These are phyloP conservation scores for Phrixothrix hirtus DNA, from an alignment of 2,888 invertebrate genomes.

Conservation along the genomic window DNA sequence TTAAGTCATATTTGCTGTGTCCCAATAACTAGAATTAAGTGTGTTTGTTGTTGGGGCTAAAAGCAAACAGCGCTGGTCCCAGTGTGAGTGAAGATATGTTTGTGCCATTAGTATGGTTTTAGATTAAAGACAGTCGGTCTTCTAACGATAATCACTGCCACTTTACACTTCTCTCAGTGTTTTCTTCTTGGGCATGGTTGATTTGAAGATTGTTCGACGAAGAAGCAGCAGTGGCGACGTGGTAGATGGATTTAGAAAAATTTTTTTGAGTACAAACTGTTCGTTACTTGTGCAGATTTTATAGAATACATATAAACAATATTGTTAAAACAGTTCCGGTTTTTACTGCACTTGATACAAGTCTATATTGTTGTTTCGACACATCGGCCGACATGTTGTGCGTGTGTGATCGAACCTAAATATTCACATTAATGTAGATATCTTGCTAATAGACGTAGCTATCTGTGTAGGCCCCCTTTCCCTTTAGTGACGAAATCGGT, in stretches of 20 bases:
- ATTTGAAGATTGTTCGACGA: constrained; percentile 2
- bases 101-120: constrained; percentile 25
- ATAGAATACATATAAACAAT: constrained; percentile 55
- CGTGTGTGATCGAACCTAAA: constrained; percentile 48
- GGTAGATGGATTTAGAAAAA: constrained; percentile 50
- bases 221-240: constrained; percentile 10
- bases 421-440: constrained; percentile 25
- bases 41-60: constrained; percentile 36
- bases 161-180: constrained; percentile 39
- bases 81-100: constrained; percentile 17
- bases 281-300: constrained; percentile 76
- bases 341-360: constrained; percentile 46
- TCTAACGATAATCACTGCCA: constrained; percentile 51
- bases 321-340: constrained; percentile 52
- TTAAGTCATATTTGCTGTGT: constrained; percentile 51
- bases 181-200: background rate
- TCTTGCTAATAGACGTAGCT: constrained; percentile 30
- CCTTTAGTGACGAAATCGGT: constrained; percentile 38
- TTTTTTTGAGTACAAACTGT: constrained; percentile 73
- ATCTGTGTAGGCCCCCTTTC: constrained; percentile 45
- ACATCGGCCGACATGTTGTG: constrained; percentile 52
- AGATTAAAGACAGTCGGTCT: constrained; percentile 52
- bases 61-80: constrained; percentile 28
- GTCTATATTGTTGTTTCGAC: constrained; percentile 38
- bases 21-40: constrained; percentile 56